Evolutionary conservation across 1,140 invertebrate genomes (phyloP), one percentile per base, ranked within the genome.

Genomic region (Sycophaga agraensis): DNA sequence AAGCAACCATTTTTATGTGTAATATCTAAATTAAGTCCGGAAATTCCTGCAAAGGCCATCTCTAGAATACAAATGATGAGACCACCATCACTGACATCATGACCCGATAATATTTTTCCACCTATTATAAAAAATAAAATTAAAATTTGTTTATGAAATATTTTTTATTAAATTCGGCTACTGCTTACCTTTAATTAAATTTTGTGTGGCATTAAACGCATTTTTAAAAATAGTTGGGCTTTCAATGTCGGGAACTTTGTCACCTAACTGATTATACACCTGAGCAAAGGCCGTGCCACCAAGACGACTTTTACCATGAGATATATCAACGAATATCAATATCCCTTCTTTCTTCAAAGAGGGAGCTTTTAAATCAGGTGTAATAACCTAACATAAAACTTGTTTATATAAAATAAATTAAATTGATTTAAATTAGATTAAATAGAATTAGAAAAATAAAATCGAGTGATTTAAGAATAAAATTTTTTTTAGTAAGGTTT

Each of bases 71-170:
- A 94, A 0, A 91, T 92, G 28, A 98, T 83, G 4, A 98, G 78
- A 22, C 97, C 97, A 37, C 97, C 97, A 82, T 99, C 97, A 77
- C 95, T 98, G 1, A 99, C 83, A 80, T 99, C 97, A 77, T 99
- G 97, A 2, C 96, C 95, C n/a, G 96, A 85, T 14, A 91, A 75
- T 8, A 98, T 73, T 72, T 87, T 86, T 0, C 82, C 83, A 45
- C 90, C 88, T 91, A 39, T 49, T 24, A n/a, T n/a, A 43, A 55
- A 63, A 53, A 53, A 28, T 42, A n/a, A 46, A 34, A 14, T 9
- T 26, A 40, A 0, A 16, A 4, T 42, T 40, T 35, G 22, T 17
- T 37, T 22, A 1, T 4, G 14, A 28, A 42, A n/a, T 19, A 37
- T 39, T 11, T 34, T 58, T 58, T 39, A 42, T 48, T 1, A 16